phyloP scores from a whole-genome alignment of 2,797 vertebrate genomes.

The Gymnothorax reevesii region DNA sequence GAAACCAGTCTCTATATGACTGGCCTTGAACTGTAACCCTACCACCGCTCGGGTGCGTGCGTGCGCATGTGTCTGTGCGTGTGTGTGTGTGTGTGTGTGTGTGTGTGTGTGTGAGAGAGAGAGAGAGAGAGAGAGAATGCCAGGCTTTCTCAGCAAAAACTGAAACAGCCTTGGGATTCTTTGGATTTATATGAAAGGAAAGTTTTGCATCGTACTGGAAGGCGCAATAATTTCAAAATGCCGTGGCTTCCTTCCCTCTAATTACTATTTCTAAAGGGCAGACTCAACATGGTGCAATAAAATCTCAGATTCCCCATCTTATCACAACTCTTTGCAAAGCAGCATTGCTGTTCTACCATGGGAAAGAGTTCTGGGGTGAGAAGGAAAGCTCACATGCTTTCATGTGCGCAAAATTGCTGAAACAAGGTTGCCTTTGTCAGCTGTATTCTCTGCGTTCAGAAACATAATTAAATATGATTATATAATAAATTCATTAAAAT shows the following conservation, averaged over 20 bases:
- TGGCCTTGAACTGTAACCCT: neutral
- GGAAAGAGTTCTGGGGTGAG: neutral
- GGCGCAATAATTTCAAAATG: neutral
- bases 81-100: neutral
- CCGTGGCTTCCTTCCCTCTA: neutral
- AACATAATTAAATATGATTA: conserved; percentile 56
- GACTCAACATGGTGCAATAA: neutral
- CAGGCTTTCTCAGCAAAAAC: neutral
- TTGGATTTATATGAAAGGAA: neutral
- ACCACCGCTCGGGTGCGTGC: neutral
- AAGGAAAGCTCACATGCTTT: neutral
- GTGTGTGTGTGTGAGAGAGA: neutral
- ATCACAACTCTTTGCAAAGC: neutral
- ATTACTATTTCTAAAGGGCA: conserved; percentile 8
- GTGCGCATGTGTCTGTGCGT: neutral
- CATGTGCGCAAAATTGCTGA: neutral
- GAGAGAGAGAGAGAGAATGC: neutral
- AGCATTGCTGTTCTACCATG: neutral
- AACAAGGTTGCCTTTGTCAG: too few relatives aligned
- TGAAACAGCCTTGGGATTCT: neutral
- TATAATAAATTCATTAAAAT: conserved; percentile 52
- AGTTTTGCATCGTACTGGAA: neutral
- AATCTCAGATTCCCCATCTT: neutral
- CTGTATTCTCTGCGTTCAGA: neutral
- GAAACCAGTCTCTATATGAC: neutral